These are phyloP conservation scores for Cyrtodaria siliqua DNA, from an alignment of 2,888 invertebrate species.

Conservation along the genomic window DNA sequence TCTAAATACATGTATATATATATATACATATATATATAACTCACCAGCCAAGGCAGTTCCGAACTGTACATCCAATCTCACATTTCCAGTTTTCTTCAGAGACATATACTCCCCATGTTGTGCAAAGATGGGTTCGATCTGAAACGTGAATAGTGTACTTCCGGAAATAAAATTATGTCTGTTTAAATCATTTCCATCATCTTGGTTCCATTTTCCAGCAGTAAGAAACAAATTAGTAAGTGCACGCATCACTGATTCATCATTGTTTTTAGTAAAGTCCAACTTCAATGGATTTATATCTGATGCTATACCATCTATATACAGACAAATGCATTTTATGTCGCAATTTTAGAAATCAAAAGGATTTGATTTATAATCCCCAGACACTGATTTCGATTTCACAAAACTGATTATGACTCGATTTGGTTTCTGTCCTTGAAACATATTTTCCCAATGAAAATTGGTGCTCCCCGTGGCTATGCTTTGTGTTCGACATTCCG, in stretches of 20 bases:
- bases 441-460: slow-evolving; percentile 39
- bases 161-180: slow-evolving; percentile 12
- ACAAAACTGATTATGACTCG: slow-evolving; percentile 29
- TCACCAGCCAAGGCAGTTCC: slow-evolving; percentile 8
- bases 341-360: slow-evolving; percentile 33
- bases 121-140: slow-evolving; percentile 32
- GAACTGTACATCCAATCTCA: slow-evolving; percentile 29
- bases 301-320: slow-evolving; percentile 25
- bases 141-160: slow-evolving; percentile 27
- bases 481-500: slow-evolving; percentile 26
- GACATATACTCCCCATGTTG: slow-evolving; percentile 32
- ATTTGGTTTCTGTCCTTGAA: slow-evolving; percentile 32
- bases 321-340: slow-evolving; percentile 20
- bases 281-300: slow-evolving; percentile 24
- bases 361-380: slow-evolving; percentile 30
- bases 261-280: slow-evolving; percentile 14
- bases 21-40: too few species aligned
- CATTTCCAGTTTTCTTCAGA: slow-evolving; percentile 31
- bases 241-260: slow-evolving; percentile 7
- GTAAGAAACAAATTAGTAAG: slow-evolving; percentile 22
- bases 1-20: too few species aligned
- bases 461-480: slow-evolving; percentile 13
- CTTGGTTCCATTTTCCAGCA: slow-evolving; percentile 21
- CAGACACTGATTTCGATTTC: slow-evolving; percentile 17
- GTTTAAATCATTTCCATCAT: slow-evolving; percentile 17